These are phyloP conservation scores for Aphaenogaster rudis DNA, from an alignment of 1,140 invertebrate species.

Conservation along the genomic window DNA sequence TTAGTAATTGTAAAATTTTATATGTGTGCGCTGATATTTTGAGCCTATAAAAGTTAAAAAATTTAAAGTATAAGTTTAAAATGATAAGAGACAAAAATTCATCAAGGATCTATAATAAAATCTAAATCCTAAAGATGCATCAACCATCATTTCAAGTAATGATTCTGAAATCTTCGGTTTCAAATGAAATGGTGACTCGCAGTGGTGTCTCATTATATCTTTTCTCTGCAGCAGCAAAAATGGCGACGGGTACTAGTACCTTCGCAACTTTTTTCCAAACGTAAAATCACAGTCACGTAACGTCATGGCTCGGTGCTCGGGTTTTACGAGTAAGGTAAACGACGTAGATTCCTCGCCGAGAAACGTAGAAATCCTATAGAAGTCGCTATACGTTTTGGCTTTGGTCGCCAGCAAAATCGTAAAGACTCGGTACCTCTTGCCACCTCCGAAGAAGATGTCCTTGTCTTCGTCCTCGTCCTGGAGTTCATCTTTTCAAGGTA, in stretches of 20 bases:
- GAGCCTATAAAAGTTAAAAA: background rate
- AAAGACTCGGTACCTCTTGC: conserved; percentile 44
- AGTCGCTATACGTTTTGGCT: background rate
- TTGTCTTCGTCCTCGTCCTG: conserved; percentile 56
- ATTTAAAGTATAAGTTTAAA: background rate
- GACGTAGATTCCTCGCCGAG: background rate
- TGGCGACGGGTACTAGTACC: background rate
- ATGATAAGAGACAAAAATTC: conserved; percentile 6
- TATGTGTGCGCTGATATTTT: background rate
- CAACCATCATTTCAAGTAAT: background rate
- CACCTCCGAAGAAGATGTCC: conserved; percentile 55
- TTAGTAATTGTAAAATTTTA: background rate
- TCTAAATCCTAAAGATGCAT: background rate
- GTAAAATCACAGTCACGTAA: conserved; percentile 57
- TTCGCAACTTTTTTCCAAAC: conserved; percentile 21
- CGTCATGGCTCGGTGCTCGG: background rate
- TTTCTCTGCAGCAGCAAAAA: conserved; percentile 5
- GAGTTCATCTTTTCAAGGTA: conserved; percentile 73
- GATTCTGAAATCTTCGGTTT: background rate
- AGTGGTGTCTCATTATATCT: background rate
- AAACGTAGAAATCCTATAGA: background rate
- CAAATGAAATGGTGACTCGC: conserved; percentile 4
- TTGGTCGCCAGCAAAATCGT: conserved; percentile 51
- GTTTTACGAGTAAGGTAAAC: conserved; percentile 65
- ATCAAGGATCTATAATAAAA: background rate